Conservation (phyloP, 2,888 invertebrate genomes). For the Cremastobaeus sp. region DNA sequence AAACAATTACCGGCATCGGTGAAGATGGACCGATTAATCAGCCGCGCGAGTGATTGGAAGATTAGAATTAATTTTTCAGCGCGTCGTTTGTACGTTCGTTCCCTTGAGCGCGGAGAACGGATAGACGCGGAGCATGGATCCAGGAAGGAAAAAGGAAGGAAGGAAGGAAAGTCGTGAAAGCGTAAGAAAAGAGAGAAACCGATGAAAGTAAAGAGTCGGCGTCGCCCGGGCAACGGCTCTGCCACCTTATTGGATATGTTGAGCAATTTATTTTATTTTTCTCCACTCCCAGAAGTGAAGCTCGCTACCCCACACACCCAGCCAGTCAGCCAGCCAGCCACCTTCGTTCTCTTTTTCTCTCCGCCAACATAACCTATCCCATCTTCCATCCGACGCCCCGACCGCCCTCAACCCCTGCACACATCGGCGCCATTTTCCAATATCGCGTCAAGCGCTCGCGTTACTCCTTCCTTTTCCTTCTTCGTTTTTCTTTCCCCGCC, state of each 20-base stretch:
- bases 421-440: conserved; percentile 77
- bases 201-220: conserved; percentile 62
- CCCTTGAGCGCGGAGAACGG: conserved; percentile 51
- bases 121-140: conserved; percentile 36
- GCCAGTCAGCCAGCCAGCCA: conserved; percentile 58
- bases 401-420: conserved; percentile 44
- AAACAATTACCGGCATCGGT: no score
- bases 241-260: conserved; percentile 78
- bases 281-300: conserved; percentile 64
- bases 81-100: conserved; percentile 9
- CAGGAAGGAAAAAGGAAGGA: conserved; percentile 54
- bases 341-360: conserved; percentile 64
- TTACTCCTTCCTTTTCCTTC: conserved; percentile 61
- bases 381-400: conserved; percentile 46
- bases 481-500: conserved; percentile 27
- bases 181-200: conserved; percentile 59
- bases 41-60: no score
- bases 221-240: conserved; percentile 75
- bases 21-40: no score
- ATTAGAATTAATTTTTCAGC: background rate
- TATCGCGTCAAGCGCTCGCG: conserved; percentile 67
- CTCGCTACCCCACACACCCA: conserved; percentile 59
- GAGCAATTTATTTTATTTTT: conserved; percentile 78
- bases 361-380: conserved; percentile 54
- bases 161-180: conserved; percentile 54